Conservation (phyloP, 2,113 vertebrate species). For the Oncorhynchus mykiss region DNA sequence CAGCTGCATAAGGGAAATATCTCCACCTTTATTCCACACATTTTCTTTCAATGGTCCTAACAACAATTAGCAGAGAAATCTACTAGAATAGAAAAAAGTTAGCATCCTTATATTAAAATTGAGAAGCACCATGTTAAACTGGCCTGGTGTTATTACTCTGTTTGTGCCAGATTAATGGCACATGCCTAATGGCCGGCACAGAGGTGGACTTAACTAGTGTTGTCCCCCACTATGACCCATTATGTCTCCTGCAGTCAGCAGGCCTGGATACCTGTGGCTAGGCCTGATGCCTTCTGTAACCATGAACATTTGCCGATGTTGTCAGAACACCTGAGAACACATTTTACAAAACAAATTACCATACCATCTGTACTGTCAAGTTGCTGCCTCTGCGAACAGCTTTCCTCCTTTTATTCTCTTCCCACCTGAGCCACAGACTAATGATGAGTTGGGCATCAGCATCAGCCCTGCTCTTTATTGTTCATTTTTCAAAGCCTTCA, state of each 20-base stretch:
- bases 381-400: constrained; percentile 26
- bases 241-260: constrained; percentile 38
- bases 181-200: constrained; percentile 8
- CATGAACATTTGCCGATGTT: constrained; percentile 60
- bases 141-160: too few species aligned
- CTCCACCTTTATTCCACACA: too few species aligned
- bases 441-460: constrained; percentile 34
- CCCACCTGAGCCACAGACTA: constrained; percentile 8
- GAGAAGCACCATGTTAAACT: too few species aligned
- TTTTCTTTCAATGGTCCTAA: too few species aligned
- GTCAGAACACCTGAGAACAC: constrained; percentile 65
- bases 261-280: constrained; percentile 52
- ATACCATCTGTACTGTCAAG: constrained; percentile 70
- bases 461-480: constrained; percentile 27
- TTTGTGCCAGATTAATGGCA: too few species aligned
- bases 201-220: neutral
- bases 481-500: neutral
- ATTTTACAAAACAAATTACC: constrained; percentile 72
- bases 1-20: too few species aligned
- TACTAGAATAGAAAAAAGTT: too few species aligned
- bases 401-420: neutral
- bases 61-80: too few species aligned
- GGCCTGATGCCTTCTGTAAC: constrained; percentile 39
- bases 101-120: too few species aligned
- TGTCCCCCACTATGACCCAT: constrained; percentile 4